Base-by-base conservation (phyloP, 2,888 invertebrate species). In the Lumbricus terrestris region DNA sequence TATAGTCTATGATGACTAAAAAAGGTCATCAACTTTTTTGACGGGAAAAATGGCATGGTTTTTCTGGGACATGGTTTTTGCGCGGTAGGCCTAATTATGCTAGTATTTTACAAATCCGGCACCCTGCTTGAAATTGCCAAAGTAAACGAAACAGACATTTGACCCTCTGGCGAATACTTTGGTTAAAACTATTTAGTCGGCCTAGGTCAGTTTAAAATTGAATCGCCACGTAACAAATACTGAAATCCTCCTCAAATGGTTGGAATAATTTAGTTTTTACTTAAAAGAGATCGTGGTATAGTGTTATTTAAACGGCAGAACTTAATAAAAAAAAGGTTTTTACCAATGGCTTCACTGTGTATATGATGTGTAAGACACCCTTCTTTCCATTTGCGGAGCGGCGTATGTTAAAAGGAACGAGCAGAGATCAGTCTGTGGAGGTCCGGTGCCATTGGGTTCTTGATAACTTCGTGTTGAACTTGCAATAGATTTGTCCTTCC, bases 401-500 rank as follows among this genome's bases (percentile, higher is more conserved):
- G n/a, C 69, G 8, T 69, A n/a, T n/a, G n/a, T 69, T 69, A 69
- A 69, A 69, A 69, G 69, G 29, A 69, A 69, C 69, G 2, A n/a
- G 4, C 0, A n/a, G 29, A n/a, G 11, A 2, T 3, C 0, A 69
- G 35, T 35, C 23, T 4, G 34, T 37, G 85, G 85, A 85, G 85
- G 85, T 85, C 85, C 85, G 85, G 85, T 85, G 85, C 85, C 85
- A 85, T 85, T 85, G 85, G 85, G 85, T 85, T 85, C 85, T 85
- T 85, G 85, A 85, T 85, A 69, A 85, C 85, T 85, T 85, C 85
- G 85, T 85, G 34, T 85, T 35, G 35, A 23, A 35, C n/a, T 85
- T 35, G 85, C 85, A 88, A 47, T 42, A 88, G 47, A 40, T 88
- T 88, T 88, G 88, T 88, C 88, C 47, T 88, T 88, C 47, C 88